These are phyloP conservation scores for Ctenochaetus hawaiiensis DNA, from an alignment of 2,797 vertebrate genomes.

Conservation along the genomic window DNA sequence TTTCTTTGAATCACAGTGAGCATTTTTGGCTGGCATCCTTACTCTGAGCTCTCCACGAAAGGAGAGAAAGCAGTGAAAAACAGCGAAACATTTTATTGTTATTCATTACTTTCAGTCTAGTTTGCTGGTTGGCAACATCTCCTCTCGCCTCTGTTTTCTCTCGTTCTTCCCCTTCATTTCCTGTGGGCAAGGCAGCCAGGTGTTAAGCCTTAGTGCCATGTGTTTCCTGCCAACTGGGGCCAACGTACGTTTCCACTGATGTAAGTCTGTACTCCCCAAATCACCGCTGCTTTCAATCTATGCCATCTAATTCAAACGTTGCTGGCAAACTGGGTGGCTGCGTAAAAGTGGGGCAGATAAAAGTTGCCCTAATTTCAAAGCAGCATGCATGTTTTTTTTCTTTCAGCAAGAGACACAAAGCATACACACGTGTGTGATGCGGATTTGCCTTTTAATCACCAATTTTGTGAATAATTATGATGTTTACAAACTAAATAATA, in stretches of 20 bases:
- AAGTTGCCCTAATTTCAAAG: slow-evolving; percentile 66
- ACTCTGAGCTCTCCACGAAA: slow-evolving; percentile 41
- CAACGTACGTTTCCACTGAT: slow-evolving; percentile 70
- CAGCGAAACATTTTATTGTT: slow-evolving; percentile 63
- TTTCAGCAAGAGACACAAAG: slow-evolving; percentile 49
- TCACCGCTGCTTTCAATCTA: slow-evolving; percentile 75
- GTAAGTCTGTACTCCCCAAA: slow-evolving; percentile 61
- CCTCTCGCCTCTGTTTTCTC: slow-evolving; percentile 41
- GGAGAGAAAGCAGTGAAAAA: slow-evolving; percentile 16
- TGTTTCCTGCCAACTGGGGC: slow-evolving; percentile 79
- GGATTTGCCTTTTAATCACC: slow-evolving; percentile 15
- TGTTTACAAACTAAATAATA: slow-evolving; percentile 39
- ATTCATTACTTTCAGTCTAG: slow-evolving; percentile 72
- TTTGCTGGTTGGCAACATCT: slow-evolving; percentile 63
- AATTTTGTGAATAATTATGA: slow-evolving; percentile 18
- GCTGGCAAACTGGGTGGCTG: slow-evolving; percentile 67
- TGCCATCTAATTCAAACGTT: slow-evolving; percentile 64
- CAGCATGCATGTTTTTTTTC: slow-evolving; percentile 3
- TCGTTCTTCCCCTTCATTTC: slow-evolving; percentile 71
- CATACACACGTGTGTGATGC: slow-evolving; percentile 11
- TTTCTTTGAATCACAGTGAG: slow-evolving; percentile 61
- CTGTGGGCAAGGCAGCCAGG: slow-evolving; percentile 79
- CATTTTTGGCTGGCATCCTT: slow-evolving; percentile 43
- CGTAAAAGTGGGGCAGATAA: slow-evolving; percentile 69
- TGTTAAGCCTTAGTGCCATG: slow-evolving; percentile 79